phyloP scores from a whole-genome alignment of 2,797 vertebrate genomes.

The Pseudocheirus occidentalis region DNA sequence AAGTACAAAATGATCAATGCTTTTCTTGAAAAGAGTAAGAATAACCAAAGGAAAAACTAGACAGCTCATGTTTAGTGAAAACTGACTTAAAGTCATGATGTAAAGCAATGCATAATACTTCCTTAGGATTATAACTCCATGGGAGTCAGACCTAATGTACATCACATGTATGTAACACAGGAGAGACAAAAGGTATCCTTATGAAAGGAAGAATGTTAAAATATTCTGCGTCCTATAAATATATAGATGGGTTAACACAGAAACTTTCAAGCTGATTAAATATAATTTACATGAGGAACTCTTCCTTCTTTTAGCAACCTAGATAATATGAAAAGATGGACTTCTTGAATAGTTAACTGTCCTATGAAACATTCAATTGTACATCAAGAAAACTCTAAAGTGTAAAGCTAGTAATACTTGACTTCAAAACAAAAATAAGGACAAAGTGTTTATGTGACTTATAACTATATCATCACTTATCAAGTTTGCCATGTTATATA shows the following conservation, averaged over 20 bases:
- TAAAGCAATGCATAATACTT: background rate
- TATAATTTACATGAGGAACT: background rate
- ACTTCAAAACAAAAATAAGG: constrained; percentile 15
- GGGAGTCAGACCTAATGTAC: constrained; percentile 31
- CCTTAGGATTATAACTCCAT: background rate
- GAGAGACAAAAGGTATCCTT: constrained; percentile 18
- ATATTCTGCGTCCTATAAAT: background rate
- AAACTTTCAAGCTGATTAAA: constrained; percentile 14
- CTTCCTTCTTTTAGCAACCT: background rate
- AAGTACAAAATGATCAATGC: background rate
- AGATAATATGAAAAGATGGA: background rate
- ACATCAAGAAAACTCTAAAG: background rate
- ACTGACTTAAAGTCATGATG: background rate
- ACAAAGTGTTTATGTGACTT: constrained; percentile 27
- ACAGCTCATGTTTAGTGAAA: background rate
- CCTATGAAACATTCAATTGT: background rate
- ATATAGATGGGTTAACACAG: constrained; percentile 27
- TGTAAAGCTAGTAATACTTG: background rate
- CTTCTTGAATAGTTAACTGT: background rate
- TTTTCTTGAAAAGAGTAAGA: background rate
- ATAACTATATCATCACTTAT: constrained; percentile 4
- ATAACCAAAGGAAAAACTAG: constrained; percentile 11
- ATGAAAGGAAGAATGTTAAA: constrained; percentile 29
- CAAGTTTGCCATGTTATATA: constrained; percentile 9
- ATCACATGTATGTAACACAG: background rate